Evolutionary conservation across 1,140 invertebrate species (phyloP).

Genomic region (Atopsyche davidsoni): DNA sequence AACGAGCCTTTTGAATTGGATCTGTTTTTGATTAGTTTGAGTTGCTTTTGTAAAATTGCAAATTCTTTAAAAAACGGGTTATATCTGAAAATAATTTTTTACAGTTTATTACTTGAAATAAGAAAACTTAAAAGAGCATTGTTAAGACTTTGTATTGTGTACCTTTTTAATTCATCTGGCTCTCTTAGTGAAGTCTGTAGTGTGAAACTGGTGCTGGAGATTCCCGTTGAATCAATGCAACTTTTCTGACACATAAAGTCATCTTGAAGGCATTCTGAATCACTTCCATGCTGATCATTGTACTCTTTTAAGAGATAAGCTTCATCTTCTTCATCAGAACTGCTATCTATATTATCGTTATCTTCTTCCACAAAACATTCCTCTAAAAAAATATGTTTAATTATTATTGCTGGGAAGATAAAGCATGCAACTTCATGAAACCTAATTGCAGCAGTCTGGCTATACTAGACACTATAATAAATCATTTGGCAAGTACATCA

Average conservation of each 20-base stretch:
- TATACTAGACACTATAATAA: no score
- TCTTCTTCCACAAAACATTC: slow-evolving; percentile 32
- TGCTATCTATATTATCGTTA: slow-evolving; percentile 32
- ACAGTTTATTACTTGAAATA: neutral
- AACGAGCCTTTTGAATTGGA: slow-evolving; percentile 43
- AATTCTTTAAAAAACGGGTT: slow-evolving; percentile 52
- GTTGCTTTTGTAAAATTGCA: slow-evolving; percentile 46
- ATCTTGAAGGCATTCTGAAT: slow-evolving; percentile 15
- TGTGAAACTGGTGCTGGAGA: slow-evolving; percentile 13
- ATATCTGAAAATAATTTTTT: slow-evolving; percentile 42
- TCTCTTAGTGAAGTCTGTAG: slow-evolving; percentile 40
- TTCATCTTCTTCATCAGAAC: slow-evolving; percentile 27
- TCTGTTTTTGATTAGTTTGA: slow-evolving; percentile 41
- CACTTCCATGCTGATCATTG: slow-evolving; percentile 11
- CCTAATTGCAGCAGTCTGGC: no score
- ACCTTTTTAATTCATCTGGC: slow-evolving; percentile 50
- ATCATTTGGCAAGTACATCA: no score
- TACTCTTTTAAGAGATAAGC: slow-evolving; percentile 7
- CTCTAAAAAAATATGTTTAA: no score
- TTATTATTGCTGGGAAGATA: no score
- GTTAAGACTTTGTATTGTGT: slow-evolving; percentile 2
- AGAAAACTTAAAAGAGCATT: neutral
- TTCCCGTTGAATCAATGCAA: slow-evolving; percentile 6
- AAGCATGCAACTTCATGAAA: no score
- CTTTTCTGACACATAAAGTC: slow-evolving; percentile 10